These are phyloP conservation scores for Choristoneura fumiferana DNA, from an alignment of 1,140 invertebrate species.

Conservation along the genomic window DNA sequence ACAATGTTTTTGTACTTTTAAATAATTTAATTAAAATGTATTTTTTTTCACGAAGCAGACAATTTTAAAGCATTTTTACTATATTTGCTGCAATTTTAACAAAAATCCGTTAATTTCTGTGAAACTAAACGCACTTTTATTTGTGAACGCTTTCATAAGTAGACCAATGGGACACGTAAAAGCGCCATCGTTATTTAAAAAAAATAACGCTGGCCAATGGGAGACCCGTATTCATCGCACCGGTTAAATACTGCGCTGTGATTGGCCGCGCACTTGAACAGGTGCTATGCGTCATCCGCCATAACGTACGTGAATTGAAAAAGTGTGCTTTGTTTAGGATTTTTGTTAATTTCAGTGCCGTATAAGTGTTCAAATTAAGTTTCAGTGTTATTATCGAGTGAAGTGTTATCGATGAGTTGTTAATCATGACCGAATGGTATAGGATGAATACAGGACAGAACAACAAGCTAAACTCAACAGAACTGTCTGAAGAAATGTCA, in stretches of 20 bases:
- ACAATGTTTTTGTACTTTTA: no score
- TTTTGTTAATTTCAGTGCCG: slow-evolving; percentile 22
- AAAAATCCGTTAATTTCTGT: no score
- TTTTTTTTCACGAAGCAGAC: no score
- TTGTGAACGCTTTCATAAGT: slow-evolving; percentile 36
- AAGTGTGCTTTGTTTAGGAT: slow-evolving; percentile 56
- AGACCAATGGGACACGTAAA: slow-evolving; percentile 27
- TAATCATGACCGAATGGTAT: slow-evolving; percentile 67
- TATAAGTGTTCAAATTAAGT: slow-evolving; percentile 21
- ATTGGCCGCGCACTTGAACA: slow-evolving; percentile 62
- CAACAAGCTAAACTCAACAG: slow-evolving; percentile 60
- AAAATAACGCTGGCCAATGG: slow-evolving; percentile 57
- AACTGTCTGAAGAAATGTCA: slow-evolving; percentile 68
- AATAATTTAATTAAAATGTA: no score
- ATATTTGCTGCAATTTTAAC: no score
- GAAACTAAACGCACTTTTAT: slow-evolving; percentile 18
- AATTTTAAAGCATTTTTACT: no score
- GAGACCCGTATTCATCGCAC: slow-evolving; percentile 55
- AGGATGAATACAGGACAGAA: slow-evolving; percentile 61
- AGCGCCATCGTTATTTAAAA: slow-evolving; percentile 54
- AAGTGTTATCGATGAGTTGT: slow-evolving; percentile 55
- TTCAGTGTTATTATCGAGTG: slow-evolving; percentile 41
- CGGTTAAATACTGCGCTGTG: slow-evolving; percentile 54
- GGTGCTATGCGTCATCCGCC: slow-evolving; percentile 76
- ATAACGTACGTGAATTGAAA: slow-evolving; percentile 68